These are phyloP conservation scores for Pediacus dermestoides DNA, from an alignment of 2,888 invertebrate genomes.

Conservation along the genomic window DNA sequence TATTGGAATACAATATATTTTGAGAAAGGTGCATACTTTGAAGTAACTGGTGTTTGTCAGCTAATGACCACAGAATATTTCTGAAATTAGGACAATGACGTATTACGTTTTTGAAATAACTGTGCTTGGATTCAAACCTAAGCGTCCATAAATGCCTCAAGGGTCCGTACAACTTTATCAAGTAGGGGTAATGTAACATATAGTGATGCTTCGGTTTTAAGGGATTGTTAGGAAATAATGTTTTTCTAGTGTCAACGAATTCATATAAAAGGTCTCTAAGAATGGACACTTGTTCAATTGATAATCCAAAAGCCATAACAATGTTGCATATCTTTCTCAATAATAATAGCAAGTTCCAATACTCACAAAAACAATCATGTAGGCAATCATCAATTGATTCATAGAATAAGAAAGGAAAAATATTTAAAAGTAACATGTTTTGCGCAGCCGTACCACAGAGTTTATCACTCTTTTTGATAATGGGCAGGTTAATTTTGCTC, in stretches of 20 bases:
- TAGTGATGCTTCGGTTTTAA: slow-evolving; percentile 6
- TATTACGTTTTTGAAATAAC: slow-evolving; percentile 19
- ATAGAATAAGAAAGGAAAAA: slow-evolving; percentile 3
- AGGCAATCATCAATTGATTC: neutral
- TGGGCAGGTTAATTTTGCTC: slow-evolving; percentile 6
- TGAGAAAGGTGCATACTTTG: neutral
- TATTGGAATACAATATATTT: neutral
- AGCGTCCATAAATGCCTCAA: slow-evolving; percentile 21
- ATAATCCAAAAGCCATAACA: slow-evolving; percentile 1
- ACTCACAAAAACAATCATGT: no score
- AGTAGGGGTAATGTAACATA: slow-evolving; percentile 25
- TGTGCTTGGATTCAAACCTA: slow-evolving; percentile 27
- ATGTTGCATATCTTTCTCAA: slow-evolving; percentile 2
- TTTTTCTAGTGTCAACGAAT: slow-evolving; percentile 1
- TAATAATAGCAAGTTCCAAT: neutral
- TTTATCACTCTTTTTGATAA: slow-evolving; percentile 10
- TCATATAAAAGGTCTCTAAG: neutral
- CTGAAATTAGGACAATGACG: slow-evolving; percentile 18
- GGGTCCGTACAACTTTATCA: slow-evolving; percentile 10
- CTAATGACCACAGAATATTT: slow-evolving; percentile 1
- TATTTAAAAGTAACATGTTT: slow-evolving; percentile 1
- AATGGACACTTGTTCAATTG: neutral
- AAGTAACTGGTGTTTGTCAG: neutral
- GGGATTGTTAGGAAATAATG: neutral
- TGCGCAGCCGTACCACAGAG: neutral